phyloP scores from a whole-genome alignment of 37 sponge, comb jelly and placozoan genomes.

The Haliclona indistincta region DNA sequence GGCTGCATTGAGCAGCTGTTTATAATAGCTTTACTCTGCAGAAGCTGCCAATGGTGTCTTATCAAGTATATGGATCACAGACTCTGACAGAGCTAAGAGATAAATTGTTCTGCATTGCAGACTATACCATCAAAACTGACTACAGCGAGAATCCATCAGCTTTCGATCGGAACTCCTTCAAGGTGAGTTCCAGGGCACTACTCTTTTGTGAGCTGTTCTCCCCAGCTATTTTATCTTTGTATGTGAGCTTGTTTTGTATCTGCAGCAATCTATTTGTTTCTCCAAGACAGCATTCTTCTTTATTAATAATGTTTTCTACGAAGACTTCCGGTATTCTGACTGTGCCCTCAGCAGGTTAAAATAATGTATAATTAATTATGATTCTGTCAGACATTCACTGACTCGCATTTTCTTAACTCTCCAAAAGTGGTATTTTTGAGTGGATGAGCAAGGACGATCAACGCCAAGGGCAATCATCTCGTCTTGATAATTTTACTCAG shows the following conservation, averaged over 20 bases:
- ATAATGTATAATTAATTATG: not conserved
- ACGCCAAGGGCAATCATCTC: slow-evolving; percentile 9
- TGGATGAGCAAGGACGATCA: slow-evolving; percentile 21
- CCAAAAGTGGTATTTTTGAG: slow-evolving; percentile 41
- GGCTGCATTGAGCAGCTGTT: not conserved
- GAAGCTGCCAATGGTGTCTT: slow-evolving; percentile 41
- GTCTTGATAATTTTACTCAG: slow-evolving; percentile 21
- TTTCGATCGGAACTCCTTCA: slow-evolving; percentile 7
- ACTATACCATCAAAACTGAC: slow-evolving; percentile 36
- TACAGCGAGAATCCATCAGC: slow-evolving; percentile 37
- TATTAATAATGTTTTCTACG: slow-evolving; percentile 84
- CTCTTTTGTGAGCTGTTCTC: too few relatives aligned
- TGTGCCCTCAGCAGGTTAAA: slow-evolving; percentile 52
- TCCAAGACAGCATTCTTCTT: slow-evolving; percentile 80
- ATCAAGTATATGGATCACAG: slow-evolving; percentile 51
- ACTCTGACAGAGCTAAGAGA: slow-evolving; percentile 53
- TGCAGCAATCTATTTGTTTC: not conserved
- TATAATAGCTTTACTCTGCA: not conserved
- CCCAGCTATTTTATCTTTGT: not conserved
- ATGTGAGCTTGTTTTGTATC: not conserved
- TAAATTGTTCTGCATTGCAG: slow-evolving; percentile 44
- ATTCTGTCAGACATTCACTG: not conserved
- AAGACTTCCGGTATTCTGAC: slow-evolving; percentile 62
- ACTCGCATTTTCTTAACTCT: not conserved
- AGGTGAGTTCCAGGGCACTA: not conserved